phyloP scores from a whole-genome alignment of 2,888 invertebrate genomes.

The Cistogaster globosa region DNA sequence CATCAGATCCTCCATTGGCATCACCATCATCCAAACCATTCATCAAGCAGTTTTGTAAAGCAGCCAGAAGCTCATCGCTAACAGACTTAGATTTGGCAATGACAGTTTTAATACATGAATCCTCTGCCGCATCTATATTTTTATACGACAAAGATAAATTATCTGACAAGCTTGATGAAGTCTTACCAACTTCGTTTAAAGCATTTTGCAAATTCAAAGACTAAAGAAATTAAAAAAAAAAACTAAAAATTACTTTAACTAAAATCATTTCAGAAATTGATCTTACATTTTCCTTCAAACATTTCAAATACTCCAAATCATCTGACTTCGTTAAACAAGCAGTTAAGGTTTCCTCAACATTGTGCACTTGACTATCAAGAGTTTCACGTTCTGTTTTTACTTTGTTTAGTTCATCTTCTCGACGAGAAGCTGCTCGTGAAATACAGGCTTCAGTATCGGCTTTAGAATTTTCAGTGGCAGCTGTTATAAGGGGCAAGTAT shows the following conservation, averaged over 20 bases:
- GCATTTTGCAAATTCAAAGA: slow-evolving; percentile 49
- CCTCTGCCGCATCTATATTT: slow-evolving; percentile 55
- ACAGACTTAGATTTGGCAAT: slow-evolving; percentile 64
- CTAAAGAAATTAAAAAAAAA: background rate
- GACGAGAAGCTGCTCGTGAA: slow-evolving; percentile 22
- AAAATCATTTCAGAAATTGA: background rate
- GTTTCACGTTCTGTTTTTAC: slow-evolving; percentile 50
- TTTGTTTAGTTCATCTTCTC: slow-evolving; percentile 56
- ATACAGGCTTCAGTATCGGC: slow-evolving; percentile 64
- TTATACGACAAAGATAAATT: slow-evolving; percentile 48
- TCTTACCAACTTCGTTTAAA: slow-evolving; percentile 40
- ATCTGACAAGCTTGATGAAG: slow-evolving; percentile 42
- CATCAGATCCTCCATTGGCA: too few species aligned
- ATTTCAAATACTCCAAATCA: slow-evolving; percentile 69
- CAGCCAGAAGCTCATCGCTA: slow-evolving; percentile 62
- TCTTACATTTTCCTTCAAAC: slow-evolving; percentile 69
- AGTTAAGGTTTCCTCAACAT: slow-evolving; percentile 59
- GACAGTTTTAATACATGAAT: slow-evolving; percentile 62
- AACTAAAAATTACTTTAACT: background rate
- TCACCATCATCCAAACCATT: slow-evolving; percentile 65
- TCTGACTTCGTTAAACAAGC: slow-evolving; percentile 56
- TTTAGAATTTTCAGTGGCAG: slow-evolving; percentile 63
- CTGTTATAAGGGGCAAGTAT: slow-evolving; percentile 69
- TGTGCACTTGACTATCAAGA: slow-evolving; percentile 55
- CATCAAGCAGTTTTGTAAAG: slow-evolving; percentile 70